Evolutionary conservation across 2,113 vertebrate genomes (phyloP).

Genomic region (Raja brachyura): DNA sequence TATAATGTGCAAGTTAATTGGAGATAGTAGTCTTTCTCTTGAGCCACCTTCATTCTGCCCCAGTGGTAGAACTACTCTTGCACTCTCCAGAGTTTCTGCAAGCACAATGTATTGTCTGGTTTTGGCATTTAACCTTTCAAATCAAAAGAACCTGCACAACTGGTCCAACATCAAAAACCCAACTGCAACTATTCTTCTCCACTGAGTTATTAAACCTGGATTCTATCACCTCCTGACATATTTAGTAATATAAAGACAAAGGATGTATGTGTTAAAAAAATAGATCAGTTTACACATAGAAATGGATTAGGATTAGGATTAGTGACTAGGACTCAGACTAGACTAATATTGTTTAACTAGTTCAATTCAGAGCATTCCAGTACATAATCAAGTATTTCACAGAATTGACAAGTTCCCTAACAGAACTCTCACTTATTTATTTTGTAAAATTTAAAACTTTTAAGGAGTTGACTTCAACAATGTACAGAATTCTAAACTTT

Average conservation of each 20-base stretch:
- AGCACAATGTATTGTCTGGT: not conserved
- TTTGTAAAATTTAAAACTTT: not conserved
- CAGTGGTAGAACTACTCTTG: too few relatives aligned
- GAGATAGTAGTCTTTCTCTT: too few relatives aligned
- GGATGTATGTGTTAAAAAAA: not conserved
- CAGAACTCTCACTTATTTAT: not conserved
- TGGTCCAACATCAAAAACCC: not conserved
- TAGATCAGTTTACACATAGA: too few relatives aligned
- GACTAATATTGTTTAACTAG: not conserved
- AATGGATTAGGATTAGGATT: too few relatives aligned
- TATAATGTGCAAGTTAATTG: too few relatives aligned
- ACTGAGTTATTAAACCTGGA: not conserved
- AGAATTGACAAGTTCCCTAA: not conserved
- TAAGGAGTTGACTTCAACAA: not conserved
- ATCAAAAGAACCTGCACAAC: not conserved
- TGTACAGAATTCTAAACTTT: not conserved
- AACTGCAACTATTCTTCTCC: not conserved
- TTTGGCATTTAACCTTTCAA: not conserved
- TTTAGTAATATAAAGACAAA: not conserved
- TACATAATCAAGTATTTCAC: not conserved
- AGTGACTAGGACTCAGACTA: too few relatives aligned
- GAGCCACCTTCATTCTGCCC: too few relatives aligned
- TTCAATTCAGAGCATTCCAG: not conserved
- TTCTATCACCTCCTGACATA: not conserved
- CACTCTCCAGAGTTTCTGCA: not conserved